Evolutionary conservation across 1,140 invertebrate genomes (phyloP).

Genomic region (Schlechtendalia chinensis): DNA sequence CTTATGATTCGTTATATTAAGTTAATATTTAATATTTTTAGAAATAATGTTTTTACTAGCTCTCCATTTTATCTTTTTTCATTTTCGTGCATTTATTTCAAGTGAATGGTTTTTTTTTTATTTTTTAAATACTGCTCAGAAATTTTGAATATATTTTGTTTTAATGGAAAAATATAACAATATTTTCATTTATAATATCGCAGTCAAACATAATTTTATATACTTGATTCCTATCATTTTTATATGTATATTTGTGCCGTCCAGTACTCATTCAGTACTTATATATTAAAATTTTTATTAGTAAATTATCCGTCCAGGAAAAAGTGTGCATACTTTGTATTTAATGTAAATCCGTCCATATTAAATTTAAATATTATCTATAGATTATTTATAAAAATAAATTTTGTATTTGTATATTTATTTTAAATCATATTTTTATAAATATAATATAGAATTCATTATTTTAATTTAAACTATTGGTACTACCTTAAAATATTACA

Average conservation of each 20-base stretch:
- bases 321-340: not conserved
- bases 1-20: not conserved
- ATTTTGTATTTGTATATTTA: not conserved
- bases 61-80: too few species aligned
- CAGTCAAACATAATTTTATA: too few species aligned
- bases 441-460: too few species aligned
- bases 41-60: too few species aligned
- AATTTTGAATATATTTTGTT: too few species aligned
- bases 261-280: not conserved
- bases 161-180: too few species aligned
- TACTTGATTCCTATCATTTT: not conserved
- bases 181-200: too few species aligned
- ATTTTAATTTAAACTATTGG: not conserved
- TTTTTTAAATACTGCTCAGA: too few species aligned
- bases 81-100: too few species aligned
- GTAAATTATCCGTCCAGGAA: conserved; percentile 29
- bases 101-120: too few species aligned
- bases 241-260: not conserved
- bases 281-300: conserved; percentile 11
- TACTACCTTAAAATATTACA: not conserved
- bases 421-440: not conserved
- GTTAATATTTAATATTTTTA: not conserved
- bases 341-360: not conserved
- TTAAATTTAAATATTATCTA: conserved; percentile 14
- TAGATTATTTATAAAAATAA: not conserved